Evolutionary conservation across 2,888 invertebrate species (phyloP), one percentile per base, ranked within the genome.

Genomic region (Drosophila fungiperda): DNA sequence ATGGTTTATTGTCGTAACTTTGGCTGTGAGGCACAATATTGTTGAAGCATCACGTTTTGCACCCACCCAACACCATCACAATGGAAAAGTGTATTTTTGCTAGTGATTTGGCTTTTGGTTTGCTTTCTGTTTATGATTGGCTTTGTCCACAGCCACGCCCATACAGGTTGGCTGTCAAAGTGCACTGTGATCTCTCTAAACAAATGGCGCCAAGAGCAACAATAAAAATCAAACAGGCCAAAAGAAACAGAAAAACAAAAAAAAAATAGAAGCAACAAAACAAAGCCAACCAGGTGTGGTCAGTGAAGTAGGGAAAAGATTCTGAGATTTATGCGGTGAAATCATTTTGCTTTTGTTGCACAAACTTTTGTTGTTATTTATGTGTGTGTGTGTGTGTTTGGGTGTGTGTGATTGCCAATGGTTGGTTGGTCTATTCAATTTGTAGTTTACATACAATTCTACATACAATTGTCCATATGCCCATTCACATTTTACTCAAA

Each of bases 181-280:
- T 79, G 80, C 80, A 71, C 71, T 82, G 68, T 82, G 68, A 68
- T 71, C 79, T 68, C 57, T 59, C 58, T 57, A 62, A 78, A 62
- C 63, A 78, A 78, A 78, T 73, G 42, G 60, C n/a, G 49, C 48
- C 58, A 62, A 69, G 61, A 71, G 49, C 33, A 17, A 23, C 60
- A 42, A 26, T 5, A 49, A 50, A 61, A 50, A 29, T 52, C 45
- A 62, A 71, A 35, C 63, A 42, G 58, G 17, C 32, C 40, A 6
- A 29, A 29, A 20, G 17, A 17, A 58, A 52, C n/a, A n/a, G n/a
- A n/a, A n/a, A n/a, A n/a, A n/a, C n/a, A 48, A 26, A 38, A 52
- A 33, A 40, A 29, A 12, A 15, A 65, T 54, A 35, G 26, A 33
- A 40, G 49, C 49, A 11, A 15, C 20, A 20, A 32, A 8, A 2